These are phyloP conservation scores for Galagoides demidoff DNA, from an alignment of 2,797 vertebrate species.

Conservation along the genomic window DNA sequence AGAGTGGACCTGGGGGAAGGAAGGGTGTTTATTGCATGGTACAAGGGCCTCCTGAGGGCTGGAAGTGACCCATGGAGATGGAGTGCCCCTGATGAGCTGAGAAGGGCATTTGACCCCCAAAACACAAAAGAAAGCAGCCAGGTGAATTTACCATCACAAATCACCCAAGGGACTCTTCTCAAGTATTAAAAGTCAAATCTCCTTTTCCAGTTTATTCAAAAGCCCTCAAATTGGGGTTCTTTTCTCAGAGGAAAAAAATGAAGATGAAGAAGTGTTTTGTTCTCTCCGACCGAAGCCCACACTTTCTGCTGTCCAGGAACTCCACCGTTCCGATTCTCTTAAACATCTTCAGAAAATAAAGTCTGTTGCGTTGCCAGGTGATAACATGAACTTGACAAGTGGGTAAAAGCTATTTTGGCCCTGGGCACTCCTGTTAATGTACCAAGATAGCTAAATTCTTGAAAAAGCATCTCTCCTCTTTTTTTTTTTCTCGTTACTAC, in stretches of 20 bases:
- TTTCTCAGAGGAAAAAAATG: neutral
- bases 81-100: neutral
- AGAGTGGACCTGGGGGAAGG: neutral
- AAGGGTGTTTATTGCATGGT: rapidly evolving
- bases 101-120: neutral
- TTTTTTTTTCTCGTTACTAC: neutral
- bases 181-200: slow-evolving; percentile 1
- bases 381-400: slow-evolving; percentile 34
- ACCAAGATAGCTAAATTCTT: slow-evolving; percentile 2
- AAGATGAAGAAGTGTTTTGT: neutral
- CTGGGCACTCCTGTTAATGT: slow-evolving; percentile 37
- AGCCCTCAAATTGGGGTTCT: neutral
- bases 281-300: slow-evolving; percentile 1
- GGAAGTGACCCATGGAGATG: neutral
- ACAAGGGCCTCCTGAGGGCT: too few species aligned
- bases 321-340: neutral
- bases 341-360: slow-evolving; percentile 62
- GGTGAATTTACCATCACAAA: neutral
- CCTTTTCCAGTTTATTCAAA: neutral
- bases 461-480: neutral
- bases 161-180: neutral
- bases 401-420: slow-evolving; percentile 60
- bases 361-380: slow-evolving; percentile 17
- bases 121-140: slow-evolving; percentile 1
- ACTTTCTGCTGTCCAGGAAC: neutral